phyloP scores from a whole-genome alignment of 2,113 vertebrate genomes.

The Phainopepla nitens region DNA sequence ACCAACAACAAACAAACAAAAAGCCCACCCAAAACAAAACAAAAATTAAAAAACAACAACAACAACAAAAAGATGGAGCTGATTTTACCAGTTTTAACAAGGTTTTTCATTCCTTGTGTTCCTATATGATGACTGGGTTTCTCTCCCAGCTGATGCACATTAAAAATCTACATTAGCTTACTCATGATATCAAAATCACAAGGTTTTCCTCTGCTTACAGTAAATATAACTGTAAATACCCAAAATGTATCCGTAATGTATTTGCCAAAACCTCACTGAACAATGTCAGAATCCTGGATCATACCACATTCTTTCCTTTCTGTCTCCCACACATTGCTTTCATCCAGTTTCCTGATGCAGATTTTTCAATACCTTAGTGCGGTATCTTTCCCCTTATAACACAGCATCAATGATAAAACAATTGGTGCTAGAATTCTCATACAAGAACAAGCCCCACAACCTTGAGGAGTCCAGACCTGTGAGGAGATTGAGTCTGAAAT shows the following conservation, averaged over 20 bases:
- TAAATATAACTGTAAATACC: neutral
- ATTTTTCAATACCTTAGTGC: neutral
- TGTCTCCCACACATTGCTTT: neutral
- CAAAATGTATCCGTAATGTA: neutral
- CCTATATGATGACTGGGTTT: neutral
- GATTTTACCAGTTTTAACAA: neutral
- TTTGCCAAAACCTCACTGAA: neutral
- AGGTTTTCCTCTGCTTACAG: neutral
- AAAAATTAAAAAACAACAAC: too few species aligned
- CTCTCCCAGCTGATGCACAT: neutral
- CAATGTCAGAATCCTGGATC: neutral
- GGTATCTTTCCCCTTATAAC: neutral
- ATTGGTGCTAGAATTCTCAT: neutral
- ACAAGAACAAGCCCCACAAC: neutral
- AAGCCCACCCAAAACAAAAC: too few species aligned
- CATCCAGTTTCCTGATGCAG: neutral
- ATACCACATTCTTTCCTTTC: neutral
- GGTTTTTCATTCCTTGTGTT: neutral
- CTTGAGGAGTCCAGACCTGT: neutral
- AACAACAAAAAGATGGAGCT: too few species aligned
- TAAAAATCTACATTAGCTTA: neutral
- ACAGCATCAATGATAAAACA: neutral
- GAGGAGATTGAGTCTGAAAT: neutral
- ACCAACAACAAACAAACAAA: too few species aligned
- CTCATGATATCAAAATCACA: neutral